phyloP scores from a whole-genome alignment of 1,140 invertebrate genomes.

The Dolichoris vasculosae region DNA sequence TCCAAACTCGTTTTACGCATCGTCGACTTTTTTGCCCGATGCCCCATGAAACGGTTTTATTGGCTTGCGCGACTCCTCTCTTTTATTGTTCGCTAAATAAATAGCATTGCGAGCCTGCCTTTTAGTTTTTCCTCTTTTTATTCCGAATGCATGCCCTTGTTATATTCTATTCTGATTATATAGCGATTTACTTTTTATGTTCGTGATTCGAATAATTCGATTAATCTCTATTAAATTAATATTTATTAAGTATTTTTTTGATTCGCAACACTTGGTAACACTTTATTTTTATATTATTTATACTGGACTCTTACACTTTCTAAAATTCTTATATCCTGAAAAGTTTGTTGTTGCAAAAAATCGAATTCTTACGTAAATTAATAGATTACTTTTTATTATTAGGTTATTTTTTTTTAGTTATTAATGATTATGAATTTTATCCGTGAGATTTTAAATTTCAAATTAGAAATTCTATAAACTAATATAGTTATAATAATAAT shows the following conservation, averaged over 20 bases:
- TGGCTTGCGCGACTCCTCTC: constrained; percentile 16
- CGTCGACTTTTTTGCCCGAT: constrained; percentile 58
- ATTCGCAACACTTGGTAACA: background rate
- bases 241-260: background rate
- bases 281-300: background rate
- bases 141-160: background rate
- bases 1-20: constrained; percentile 62
- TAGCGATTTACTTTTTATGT: background rate
- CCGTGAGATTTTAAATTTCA: no score
- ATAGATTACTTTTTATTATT: no score
- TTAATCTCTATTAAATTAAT: constrained; percentile 24
- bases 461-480: background rate
- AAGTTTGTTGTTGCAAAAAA: no score
- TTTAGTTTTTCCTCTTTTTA: constrained; percentile 12
- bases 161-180: background rate
- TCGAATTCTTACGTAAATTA: no score
- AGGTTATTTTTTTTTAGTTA: no score
- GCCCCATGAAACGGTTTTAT: constrained; percentile 38
- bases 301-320: no score
- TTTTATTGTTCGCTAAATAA: constrained; percentile 45
- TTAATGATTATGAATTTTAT: no score
- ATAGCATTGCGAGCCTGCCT: constrained; percentile 27
- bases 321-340: no score
- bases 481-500: background rate
- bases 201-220: background rate